A percentile compares a stretch with the other conserved stretches of the same genome.
Conservation (phyloP, 2,888 invertebrate genomes). For the Nesidiocoris tenuis region DNA sequence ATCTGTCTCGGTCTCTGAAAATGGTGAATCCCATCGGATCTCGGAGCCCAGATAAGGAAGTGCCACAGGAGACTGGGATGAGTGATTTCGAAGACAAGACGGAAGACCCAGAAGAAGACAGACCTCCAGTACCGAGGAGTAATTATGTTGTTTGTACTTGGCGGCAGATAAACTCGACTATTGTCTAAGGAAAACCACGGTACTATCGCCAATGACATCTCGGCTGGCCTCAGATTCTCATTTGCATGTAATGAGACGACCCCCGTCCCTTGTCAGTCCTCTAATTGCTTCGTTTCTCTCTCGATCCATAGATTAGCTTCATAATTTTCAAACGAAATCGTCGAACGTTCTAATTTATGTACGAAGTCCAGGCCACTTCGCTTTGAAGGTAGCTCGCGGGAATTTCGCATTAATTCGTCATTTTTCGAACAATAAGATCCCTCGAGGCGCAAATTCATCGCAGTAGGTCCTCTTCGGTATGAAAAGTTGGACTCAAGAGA, state of each 20-base stretch:
- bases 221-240: conserved; percentile 28
- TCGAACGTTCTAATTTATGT: conserved; percentile 42
- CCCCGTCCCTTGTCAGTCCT: conserved; percentile 19
- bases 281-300: conserved; percentile 43
- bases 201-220: conserved; percentile 48
- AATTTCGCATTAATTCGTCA: conserved; percentile 26
- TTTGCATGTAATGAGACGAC: conserved; percentile 47
- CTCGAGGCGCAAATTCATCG: too few relatives aligned
- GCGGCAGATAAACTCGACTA: conserved; percentile 43
- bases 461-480: too few relatives aligned
- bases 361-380: conserved; percentile 38
- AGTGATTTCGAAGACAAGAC: conserved; percentile 8
- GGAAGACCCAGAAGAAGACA: conserved; percentile 1
- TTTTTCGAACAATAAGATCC: conserved; percentile 16
- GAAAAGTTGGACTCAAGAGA: too few relatives aligned
- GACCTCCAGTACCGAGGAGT: too few relatives aligned
- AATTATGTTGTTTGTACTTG: conserved; percentile 41
- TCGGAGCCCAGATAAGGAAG: conserved; percentile 10
- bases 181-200: conserved; percentile 40
- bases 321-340: conserved; percentile 46
- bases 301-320: conserved; percentile 47
- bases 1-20: not conserved
- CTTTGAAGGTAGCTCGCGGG: conserved; percentile 34
- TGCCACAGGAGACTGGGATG: conserved; percentile 35
- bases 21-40: not conserved